Conservation (phyloP, 2,113 vertebrate species). For the Coptodon bakossiorum region DNA sequence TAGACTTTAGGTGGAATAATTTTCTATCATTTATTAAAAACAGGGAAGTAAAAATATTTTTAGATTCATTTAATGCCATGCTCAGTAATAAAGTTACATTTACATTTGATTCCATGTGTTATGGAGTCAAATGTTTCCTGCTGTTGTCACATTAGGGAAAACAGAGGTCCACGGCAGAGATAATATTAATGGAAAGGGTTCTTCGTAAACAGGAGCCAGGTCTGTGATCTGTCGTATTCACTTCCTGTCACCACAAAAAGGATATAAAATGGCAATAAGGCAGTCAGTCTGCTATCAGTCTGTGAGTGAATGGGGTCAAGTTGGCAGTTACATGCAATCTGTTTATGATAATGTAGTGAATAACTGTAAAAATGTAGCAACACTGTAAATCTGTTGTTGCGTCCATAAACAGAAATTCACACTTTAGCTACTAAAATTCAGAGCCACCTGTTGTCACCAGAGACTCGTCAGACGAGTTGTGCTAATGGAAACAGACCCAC, state of each 20-base stretch:
- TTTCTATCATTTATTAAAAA: neutral
- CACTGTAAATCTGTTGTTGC: neutral
- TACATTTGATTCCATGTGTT: neutral
- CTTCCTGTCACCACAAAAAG: neutral
- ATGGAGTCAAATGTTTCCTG: neutral
- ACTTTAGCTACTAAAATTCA: neutral
- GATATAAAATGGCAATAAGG: neutral
- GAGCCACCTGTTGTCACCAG: neutral
- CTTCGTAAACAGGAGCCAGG: neutral
- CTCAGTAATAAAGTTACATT: neutral
- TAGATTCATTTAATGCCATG: neutral
- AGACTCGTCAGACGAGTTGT: neutral
- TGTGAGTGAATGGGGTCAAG: neutral
- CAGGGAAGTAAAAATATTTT: neutral
- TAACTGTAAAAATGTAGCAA: neutral
- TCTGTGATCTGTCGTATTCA: neutral
- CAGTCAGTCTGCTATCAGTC: neutral
- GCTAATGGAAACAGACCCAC: neutral
- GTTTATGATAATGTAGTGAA: neutral
- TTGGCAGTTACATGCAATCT: neutral
- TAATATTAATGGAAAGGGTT: neutral
- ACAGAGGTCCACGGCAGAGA: neutral
- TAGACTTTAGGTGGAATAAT: neutral
- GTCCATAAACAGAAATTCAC: neutral
- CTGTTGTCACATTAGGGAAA: neutral